Conservation (phyloP, 2,113 vertebrate genomes). For the Scomber scombrus region DNA sequence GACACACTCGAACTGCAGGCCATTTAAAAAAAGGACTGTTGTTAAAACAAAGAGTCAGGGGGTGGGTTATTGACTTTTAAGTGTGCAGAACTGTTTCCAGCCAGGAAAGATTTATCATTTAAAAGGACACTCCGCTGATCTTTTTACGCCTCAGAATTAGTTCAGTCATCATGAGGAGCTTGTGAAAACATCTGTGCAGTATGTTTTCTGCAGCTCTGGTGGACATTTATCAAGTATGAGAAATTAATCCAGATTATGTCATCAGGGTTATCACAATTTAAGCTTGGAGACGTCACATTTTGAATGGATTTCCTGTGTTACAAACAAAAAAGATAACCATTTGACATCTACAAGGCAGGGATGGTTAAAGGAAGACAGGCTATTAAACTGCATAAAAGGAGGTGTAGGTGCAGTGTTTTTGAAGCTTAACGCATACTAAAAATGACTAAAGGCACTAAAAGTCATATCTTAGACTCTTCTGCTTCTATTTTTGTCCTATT, state of each 20-base stretch:
- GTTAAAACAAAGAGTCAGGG: neutral
- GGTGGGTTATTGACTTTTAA: neutral
- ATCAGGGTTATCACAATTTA: neutral
- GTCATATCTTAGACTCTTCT: neutral
- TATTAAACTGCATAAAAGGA: neutral
- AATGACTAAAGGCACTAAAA: no score
- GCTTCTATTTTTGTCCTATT: neutral
- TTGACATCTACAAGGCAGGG: no score
- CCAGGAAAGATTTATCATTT: slow-evolving; percentile 1
- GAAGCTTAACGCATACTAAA: no score
- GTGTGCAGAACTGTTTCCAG: slow-evolving; percentile 1
- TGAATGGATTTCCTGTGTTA: no score
- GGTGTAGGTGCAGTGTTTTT: neutral
- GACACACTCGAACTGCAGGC: slow-evolving; percentile 32
- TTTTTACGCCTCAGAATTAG: neutral
- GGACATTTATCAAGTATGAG: neutral
- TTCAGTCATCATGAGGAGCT: neutral
- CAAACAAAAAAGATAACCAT: no score
- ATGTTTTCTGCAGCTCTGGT: neutral
- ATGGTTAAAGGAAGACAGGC: no score
- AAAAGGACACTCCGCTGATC: neutral
- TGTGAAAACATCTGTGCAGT: neutral
- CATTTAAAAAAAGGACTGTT: slow-evolving; percentile 12
- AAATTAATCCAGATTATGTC: neutral
- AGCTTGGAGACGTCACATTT: neutral